Evolutionary conservation across 2,113 vertebrate genomes (phyloP), one percentile per base, ranked within the genome.

Genomic region (Balaenoptera acutorostrata): DNA sequence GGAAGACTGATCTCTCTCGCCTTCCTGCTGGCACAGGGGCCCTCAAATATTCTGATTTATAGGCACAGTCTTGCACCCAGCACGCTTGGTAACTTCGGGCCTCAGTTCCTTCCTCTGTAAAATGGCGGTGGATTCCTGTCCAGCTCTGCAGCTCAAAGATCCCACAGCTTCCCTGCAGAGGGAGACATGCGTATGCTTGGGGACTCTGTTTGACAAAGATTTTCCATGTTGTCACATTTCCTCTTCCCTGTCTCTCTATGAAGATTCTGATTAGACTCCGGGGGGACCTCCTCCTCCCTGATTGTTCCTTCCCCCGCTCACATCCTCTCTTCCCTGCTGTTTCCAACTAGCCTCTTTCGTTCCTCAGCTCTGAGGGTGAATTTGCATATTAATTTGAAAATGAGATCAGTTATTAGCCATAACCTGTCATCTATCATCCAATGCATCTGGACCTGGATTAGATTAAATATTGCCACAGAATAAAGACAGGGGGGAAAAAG

Each of bases 371-470:
- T 39, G 66, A 90, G 41, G 89, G 44, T 71, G 57, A 98, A 97
- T 98, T 97, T 97, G 61, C 96, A 97, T 98, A 97, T 98, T 98
- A 96, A 97, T 98, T 98, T 98, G 86, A 96, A 97, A 98, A 97
- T 72, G 97, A 98, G 98, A 98, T 98, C 91, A 89, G 52, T 98
- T 44, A 72, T 98, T 97, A 98, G 88, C 91, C 96, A 93, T 96
- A 98, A 98, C 96, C 90, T 98, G 98, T 31, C 69, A 97, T 97
- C 93, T 96, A 97, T 97, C 96, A 95, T 92, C 95, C 98, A 96
- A 55, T 85, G 74, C 93, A 93, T 98, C 96, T 98, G 39, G 95
- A 98, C 93, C 96, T 97, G 97, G 95, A 98, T 98, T 98, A 97
- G 98, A 98, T 98, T 97, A 97, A 98, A 96, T 78, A 95, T 92